A percentile compares a stretch with the other conserved stretches of the same genome.
phyloP scores from a whole-genome alignment of 2,888 invertebrate species.

The Quadriops clusia region DNA sequence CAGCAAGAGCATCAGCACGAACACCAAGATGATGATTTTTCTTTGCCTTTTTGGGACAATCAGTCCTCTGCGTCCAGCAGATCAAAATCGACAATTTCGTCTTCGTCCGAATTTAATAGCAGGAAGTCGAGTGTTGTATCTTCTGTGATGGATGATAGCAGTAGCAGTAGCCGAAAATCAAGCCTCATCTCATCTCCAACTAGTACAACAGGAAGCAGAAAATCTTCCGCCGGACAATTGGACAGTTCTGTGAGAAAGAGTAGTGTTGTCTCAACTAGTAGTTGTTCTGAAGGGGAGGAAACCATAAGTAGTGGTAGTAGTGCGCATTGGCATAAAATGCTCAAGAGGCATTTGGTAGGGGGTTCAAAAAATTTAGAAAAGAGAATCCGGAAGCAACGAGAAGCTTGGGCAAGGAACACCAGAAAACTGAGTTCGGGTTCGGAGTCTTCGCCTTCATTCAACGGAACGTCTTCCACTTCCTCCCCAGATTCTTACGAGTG shows the following conservation, averaged over 20 bases:
- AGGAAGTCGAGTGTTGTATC: conserved; percentile 25
- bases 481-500: too few species aligned
- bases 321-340: conserved; percentile 30
- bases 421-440: conserved; percentile 32
- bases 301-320: conserved; percentile 19
- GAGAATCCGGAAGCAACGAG: conserved; percentile 34
- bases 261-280: conserved; percentile 34
- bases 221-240: conserved; percentile 25
- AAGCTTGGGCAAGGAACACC: conserved; percentile 36
- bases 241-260: conserved; percentile 28
- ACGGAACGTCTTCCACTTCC: too few species aligned
- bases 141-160: too few species aligned
- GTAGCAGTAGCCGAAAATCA: conserved; percentile 31
- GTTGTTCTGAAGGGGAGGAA: conserved; percentile 35
- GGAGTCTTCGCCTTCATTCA: too few species aligned
- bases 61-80: too few species aligned
- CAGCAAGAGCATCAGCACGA: conserved; percentile 26
- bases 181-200: conserved; percentile 22
- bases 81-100: too few species aligned
- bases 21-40: too few species aligned
- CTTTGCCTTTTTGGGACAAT: too few species aligned
- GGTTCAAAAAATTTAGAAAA: conserved; percentile 32
- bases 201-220: conserved; percentile 5
- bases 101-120: too few species aligned
- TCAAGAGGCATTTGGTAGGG: conserved; percentile 29